Base-by-base conservation (phyloP, 1,140 invertebrate genomes). In the Parapsyche elsis region DNA sequence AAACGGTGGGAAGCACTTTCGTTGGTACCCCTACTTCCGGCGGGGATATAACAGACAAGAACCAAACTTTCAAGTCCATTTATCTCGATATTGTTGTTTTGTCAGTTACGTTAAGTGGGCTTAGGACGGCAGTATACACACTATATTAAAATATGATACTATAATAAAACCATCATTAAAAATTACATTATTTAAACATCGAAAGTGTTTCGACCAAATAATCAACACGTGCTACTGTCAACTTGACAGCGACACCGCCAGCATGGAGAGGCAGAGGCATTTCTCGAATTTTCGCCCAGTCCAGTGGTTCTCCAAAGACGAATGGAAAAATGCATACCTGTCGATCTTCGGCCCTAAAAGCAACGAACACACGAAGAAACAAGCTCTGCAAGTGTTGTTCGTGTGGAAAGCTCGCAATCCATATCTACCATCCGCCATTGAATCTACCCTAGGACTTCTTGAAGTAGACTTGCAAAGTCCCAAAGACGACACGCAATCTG, bases 401-500 rank as follows among this genome's bases (percentile, higher is more conserved):
- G 85, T 91, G 78, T 93, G 92, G 92, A 92, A 93, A 87, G 84
- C 89, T 24, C 88, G 93, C 79, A 90, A 90, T 78, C 90, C 91
- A n/a, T 89, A 90, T 80, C 84, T 94, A 79, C 92, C 93, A 12
- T 90, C 91, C 26, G 93, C 92, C 0, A 89, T 93, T 21, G 93
- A 94, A 84, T 92, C 92, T 21, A 93, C 93, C 1, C 84, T 93
- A 38, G 89, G 88, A 19, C 85, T 94, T 53, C 84, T 94, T n/a
- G 90, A 93, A 87, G 92, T 92, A n/a, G 88, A 89, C 83, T 26
- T 81, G 10, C 84, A 84, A 71, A 77, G 44, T 14, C 24, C 49
- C 5, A 53, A 82, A 10, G 49, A 53, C n/a, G 76, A 70, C 9
- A 16, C 24, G 7, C 80, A 84, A 82, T 61, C 59, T 12, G 71